Evolutionary conservation across 1,140 invertebrate genomes (phyloP).

Genomic region (Choristoneura fumiferana): DNA sequence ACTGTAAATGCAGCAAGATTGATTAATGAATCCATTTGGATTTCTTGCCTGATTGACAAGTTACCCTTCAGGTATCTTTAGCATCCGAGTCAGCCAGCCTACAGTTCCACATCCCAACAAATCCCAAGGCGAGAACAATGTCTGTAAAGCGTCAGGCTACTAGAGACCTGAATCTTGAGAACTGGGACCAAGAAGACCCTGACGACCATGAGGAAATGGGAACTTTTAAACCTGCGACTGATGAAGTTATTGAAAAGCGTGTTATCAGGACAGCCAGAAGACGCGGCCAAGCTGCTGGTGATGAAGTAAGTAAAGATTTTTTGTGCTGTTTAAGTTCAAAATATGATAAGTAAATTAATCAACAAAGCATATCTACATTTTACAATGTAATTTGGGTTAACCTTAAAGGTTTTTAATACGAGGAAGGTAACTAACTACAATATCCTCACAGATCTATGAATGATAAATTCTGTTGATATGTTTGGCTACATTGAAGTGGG

Average conservation of each 20-base stretch:
- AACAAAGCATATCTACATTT: no score
- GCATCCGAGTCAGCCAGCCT: background rate
- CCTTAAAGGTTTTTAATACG: no score
- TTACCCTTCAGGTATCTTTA: background rate
- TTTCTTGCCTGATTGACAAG: no score
- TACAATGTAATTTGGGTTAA: no score
- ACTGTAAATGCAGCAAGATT: no score
- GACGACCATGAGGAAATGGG: conserved; percentile 85
- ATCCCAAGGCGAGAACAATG: conserved; percentile 80
- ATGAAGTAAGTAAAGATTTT: conserved; percentile 48
- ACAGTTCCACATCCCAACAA: background rate
- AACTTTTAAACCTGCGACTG: conserved; percentile 83
- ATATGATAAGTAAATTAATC: no score
- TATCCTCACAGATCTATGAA: no score
- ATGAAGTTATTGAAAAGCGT: conserved; percentile 85
- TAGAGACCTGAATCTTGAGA: conserved; percentile 91
- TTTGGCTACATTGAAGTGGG: no score
- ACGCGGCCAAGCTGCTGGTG: conserved; percentile 60
- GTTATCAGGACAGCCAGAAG: conserved; percentile 89
- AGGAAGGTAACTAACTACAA: no score
- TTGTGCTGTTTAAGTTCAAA: background rate
- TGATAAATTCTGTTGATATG: no score
- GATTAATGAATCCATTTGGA: no score
- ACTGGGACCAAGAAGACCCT: conserved; percentile 92
- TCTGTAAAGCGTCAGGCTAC: conserved; percentile 87